phyloP scores from a whole-genome alignment of 2,113 vertebrate genomes.

The Silurus asotus region DNA sequence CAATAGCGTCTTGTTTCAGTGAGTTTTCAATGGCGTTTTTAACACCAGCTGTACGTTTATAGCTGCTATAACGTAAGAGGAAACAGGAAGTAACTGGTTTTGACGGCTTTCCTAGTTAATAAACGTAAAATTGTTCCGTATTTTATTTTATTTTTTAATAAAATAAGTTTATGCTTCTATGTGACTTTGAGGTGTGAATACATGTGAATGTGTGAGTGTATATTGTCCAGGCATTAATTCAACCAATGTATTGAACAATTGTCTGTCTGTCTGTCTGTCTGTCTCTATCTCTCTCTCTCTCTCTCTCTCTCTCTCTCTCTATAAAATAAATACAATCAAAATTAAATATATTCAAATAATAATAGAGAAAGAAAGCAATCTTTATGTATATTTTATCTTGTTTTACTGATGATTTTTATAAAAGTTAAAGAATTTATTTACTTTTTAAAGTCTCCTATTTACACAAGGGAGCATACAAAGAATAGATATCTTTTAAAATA shows the following conservation, averaged over 20 bases:
- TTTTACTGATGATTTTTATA: neutral
- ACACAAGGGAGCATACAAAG: neutral
- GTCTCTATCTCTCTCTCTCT: too few species aligned
- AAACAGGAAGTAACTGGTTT: neutral
- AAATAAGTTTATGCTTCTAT: too few species aligned
- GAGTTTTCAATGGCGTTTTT: neutral
- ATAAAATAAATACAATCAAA: too few species aligned
- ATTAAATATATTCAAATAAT: too few species aligned
- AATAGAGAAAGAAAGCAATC: too few species aligned
- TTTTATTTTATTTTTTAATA: too few species aligned
- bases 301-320: too few species aligned
- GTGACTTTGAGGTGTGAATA: neutral
- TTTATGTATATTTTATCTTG: too few species aligned
- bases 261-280: too few species aligned
- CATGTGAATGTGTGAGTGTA: neutral
- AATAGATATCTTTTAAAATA: neutral
- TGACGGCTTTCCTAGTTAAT: neutral
- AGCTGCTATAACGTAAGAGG: neutral
- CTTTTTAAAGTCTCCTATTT: neutral
- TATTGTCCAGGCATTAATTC: neutral
- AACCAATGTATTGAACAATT: neutral
- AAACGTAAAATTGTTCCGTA: neutral
- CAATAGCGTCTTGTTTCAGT: neutral
- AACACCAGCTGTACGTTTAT: neutral
- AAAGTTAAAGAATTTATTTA: neutral